phyloP scores from a whole-genome alignment of 1,140 invertebrate genomes.

The Ladona fulva region DNA sequence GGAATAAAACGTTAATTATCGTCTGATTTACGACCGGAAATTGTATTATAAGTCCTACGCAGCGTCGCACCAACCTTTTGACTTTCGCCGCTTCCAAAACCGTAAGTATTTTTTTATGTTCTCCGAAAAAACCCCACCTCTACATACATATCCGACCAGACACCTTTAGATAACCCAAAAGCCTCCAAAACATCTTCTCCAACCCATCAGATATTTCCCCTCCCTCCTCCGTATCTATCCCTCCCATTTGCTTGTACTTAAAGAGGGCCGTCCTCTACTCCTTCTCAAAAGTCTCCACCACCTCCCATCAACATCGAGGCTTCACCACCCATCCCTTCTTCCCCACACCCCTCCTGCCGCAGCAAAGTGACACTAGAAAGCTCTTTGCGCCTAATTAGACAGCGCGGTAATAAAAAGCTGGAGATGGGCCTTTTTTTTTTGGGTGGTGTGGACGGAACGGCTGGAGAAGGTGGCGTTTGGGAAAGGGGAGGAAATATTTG shows the following conservation, averaged over 20 bases:
- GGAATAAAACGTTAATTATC: neutral
- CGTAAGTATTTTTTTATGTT: neutral
- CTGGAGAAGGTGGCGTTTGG: neutral
- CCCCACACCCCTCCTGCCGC: neutral
- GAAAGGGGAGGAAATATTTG: neutral
- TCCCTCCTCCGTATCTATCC: too few species aligned
- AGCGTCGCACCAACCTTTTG: neutral
- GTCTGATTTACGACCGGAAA: neutral
- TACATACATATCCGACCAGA: neutral
- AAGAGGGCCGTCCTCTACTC: neutral
- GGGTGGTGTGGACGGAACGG: neutral
- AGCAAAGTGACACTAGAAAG: slow-evolving; percentile 5
- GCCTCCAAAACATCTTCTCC: neutral
- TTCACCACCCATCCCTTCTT: neutral
- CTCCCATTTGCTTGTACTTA: too few species aligned
- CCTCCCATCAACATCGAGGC: neutral
- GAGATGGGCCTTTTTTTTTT: neutral
- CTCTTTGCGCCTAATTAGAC: slow-evolving; percentile 8
- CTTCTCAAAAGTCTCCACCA: neutral
- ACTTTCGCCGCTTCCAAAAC: neutral
- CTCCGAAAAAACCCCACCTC: neutral
- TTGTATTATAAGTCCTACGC: neutral
- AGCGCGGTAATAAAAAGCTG: neutral
- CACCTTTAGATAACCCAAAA: slow-evolving; percentile 1
- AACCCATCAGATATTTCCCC: neutral